phyloP scores from a whole-genome alignment of 2,113 vertebrate species.

The Cygnus buccinator region DNA sequence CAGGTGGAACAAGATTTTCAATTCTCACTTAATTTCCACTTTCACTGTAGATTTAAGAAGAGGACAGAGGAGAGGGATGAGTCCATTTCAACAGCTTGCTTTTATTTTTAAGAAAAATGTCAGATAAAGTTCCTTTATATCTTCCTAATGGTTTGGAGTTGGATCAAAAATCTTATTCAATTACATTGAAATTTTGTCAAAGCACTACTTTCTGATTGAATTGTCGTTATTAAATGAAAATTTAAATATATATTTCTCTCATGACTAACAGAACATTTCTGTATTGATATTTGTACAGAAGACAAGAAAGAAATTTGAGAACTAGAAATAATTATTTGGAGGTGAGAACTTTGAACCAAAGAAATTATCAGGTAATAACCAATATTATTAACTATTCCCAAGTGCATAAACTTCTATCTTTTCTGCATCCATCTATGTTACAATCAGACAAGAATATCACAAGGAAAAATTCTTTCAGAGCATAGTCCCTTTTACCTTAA shows the following conservation, averaged over 20 bases:
- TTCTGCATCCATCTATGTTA: neutral
- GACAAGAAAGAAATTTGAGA: neutral
- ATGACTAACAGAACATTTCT: neutral
- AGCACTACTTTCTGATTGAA: neutral
- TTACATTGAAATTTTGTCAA: neutral
- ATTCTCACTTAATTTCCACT: neutral
- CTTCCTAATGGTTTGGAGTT: neutral
- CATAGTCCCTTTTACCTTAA: accelerated
- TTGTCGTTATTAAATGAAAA: neutral
- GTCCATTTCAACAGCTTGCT: neutral
- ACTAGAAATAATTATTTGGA: neutral
- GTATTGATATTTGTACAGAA: neutral
- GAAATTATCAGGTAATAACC: neutral
- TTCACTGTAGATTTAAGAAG: neutral
- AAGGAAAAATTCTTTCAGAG: neutral
- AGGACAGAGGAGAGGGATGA: accelerated
- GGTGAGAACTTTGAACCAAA: neutral
- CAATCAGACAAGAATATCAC: neutral
- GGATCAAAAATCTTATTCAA: neutral
- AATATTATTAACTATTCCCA: neutral
- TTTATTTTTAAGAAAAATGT: neutral
- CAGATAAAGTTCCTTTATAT: neutral
- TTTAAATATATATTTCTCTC: neutral
- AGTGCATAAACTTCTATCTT: neutral
- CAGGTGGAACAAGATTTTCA: neutral